phyloP scores from a whole-genome alignment of 1,140 invertebrate genomes.

The Danaus plexippus region DNA sequence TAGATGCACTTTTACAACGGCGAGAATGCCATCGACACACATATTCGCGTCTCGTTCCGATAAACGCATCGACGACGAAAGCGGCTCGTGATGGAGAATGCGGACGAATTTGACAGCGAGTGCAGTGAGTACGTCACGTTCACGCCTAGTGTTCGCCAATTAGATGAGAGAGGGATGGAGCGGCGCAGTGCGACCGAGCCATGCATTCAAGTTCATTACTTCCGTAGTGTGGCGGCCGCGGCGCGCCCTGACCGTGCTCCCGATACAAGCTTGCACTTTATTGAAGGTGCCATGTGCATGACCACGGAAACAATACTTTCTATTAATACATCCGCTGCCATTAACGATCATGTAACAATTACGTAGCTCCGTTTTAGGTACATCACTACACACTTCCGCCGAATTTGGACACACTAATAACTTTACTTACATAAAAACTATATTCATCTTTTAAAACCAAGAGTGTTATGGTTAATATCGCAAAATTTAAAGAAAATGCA shows the following conservation, averaged over 20 bases:
- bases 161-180: constrained; percentile 53
- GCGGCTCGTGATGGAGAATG: constrained; percentile 68
- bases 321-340: constrained; percentile 5
- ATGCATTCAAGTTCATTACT: constrained; percentile 71
- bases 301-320: constrained; percentile 9
- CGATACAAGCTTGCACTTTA: constrained; percentile 38
- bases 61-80: constrained; percentile 70
- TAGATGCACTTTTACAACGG: constrained; percentile 70
- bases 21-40: constrained; percentile 69
- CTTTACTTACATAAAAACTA: no score
- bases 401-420: no score
- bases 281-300: constrained; percentile 23
- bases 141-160: constrained; percentile 48
- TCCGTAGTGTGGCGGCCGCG: constrained; percentile 59
- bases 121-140: constrained; percentile 66
- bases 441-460: no score
- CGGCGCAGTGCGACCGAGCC: constrained; percentile 47
- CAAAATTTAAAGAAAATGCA: constrained; percentile 1
- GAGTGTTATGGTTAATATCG: not conserved
- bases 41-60: constrained; percentile 70
- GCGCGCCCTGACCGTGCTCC: constrained; percentile 59
- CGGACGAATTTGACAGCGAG: constrained; percentile 67
- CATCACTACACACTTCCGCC: no score
- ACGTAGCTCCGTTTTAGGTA: no score
- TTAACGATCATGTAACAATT: no score